Conservation (phyloP, 2,797 vertebrate genomes). For the Malurus leucopterus region DNA sequence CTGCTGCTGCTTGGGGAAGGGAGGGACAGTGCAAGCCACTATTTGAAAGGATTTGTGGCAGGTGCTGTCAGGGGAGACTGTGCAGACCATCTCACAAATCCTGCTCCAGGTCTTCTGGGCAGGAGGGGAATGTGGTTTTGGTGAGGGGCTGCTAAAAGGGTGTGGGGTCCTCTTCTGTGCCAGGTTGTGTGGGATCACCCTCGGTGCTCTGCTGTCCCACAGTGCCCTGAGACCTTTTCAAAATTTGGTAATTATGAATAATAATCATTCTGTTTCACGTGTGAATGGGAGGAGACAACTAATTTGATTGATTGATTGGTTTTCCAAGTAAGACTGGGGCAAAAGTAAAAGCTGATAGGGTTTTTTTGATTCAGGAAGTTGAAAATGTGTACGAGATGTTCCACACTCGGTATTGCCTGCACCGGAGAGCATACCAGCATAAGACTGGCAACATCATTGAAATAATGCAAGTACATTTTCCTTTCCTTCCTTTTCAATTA, state of each 20-base stretch:
- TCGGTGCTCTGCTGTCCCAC: neutral
- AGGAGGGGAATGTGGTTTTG: neutral
- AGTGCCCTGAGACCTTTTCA: neutral
- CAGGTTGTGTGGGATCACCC: neutral
- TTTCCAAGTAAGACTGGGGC: neutral
- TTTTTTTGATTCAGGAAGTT: conserved; percentile 80
- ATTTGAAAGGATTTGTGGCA: neutral
- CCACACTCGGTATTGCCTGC: conserved; percentile 87
- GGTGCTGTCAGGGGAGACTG: neutral
- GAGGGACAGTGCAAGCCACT: neutral
- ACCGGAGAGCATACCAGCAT: conserved; percentile 93
- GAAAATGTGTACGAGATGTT: conserved; percentile 95
- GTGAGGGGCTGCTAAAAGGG: neutral
- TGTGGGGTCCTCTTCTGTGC: neutral
- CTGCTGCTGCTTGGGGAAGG: neutral
- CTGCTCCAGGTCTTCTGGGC: neutral
- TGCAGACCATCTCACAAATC: neutral
- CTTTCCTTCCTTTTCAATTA: neutral
- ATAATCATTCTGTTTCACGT: neutral
- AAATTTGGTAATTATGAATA: neutral
- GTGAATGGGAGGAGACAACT: neutral
- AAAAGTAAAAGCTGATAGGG: neutral
- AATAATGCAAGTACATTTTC: conserved; percentile 83
- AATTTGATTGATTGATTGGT: neutral
- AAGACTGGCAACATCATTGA: conserved; percentile 90